Conservation (phyloP, 1,140 invertebrate genomes). For the Platyscapa corneri region DNA sequence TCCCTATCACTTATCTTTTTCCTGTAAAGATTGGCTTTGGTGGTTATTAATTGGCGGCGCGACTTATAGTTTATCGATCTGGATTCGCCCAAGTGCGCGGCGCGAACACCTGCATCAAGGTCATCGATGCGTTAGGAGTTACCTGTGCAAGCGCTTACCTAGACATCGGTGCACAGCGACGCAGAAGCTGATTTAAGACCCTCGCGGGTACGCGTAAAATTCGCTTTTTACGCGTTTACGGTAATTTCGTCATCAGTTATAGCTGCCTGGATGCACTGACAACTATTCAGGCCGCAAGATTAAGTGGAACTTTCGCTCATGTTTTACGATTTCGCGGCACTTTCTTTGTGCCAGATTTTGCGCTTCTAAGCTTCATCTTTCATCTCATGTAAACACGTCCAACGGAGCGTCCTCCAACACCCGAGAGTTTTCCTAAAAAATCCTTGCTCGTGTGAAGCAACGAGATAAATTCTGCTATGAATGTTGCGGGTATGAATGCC, state of each 20-base stretch:
- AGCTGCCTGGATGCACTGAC: background rate
- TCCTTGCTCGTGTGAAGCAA: no score
- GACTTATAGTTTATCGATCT: constrained; percentile 35
- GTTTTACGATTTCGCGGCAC: background rate
- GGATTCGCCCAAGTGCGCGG: background rate
- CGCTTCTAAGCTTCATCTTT: background rate
- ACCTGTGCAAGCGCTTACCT: background rate
- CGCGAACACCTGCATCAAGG: constrained; percentile 3
- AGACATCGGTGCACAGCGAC: background rate
- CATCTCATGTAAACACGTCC: background rate
- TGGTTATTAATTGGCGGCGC: constrained; percentile 18
- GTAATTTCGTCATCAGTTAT: constrained; percentile 17
- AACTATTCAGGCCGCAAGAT: background rate
- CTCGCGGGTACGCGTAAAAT: background rate
- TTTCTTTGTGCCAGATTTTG: constrained; percentile 35
- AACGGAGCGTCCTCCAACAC: no score
- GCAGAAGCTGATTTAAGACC: background rate
- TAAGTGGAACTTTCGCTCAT: background rate
- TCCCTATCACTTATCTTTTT: background rate
- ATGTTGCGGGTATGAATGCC: no score
- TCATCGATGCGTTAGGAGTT: background rate
- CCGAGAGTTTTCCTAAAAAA: no score
- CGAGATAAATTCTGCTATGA: no score
- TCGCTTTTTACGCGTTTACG: background rate
- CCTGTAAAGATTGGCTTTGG: background rate